A percentile compares a stretch with the other conserved stretches of the same genome.
Evolutionary conservation across 2,113 vertebrate species (phyloP).

Genomic region (Dipodomys ordii): DNA sequence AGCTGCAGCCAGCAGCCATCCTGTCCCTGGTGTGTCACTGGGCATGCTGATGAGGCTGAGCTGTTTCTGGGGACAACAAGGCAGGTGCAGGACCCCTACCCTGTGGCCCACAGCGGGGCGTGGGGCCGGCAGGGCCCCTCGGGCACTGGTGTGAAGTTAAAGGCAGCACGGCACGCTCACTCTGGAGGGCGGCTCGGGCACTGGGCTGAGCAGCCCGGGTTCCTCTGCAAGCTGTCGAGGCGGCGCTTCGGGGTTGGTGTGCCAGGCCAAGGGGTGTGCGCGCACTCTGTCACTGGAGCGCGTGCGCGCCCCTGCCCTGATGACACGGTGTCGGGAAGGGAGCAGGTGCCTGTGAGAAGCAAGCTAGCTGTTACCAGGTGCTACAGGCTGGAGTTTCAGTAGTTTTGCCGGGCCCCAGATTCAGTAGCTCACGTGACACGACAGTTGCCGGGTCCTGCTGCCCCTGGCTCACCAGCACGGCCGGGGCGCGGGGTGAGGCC

Average conservation of each 20-base stretch:
- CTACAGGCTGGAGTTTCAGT: conserved; percentile 82
- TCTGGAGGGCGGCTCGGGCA: conserved; percentile 29
- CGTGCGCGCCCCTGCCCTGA: neutral
- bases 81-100: neutral
- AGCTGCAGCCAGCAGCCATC: neutral
- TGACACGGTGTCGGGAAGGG: conserved; percentile 52
- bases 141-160: conserved; percentile 58
- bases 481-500: neutral
- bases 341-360: conserved; percentile 43
- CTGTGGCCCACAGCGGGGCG: conserved; percentile 39
- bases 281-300: neutral
- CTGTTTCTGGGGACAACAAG: conserved; percentile 72
- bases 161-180: conserved; percentile 57
- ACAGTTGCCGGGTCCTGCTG: conserved; percentile 66
- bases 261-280: neutral
- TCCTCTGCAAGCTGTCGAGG: conserved; percentile 64
- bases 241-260: conserved; percentile 46
- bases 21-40: neutral
- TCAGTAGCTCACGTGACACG: conserved; percentile 83
- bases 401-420: conserved; percentile 85
- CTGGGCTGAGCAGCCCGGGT: conserved; percentile 42
- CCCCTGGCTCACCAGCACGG: neutral
- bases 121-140: neutral
- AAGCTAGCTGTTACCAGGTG: conserved; percentile 73
- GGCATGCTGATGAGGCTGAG: neutral